These are phyloP conservation scores for Bergia sp. DNA, from an alignment of 92 coral and sea anemone genomes.

Conservation along the genomic window DNA sequence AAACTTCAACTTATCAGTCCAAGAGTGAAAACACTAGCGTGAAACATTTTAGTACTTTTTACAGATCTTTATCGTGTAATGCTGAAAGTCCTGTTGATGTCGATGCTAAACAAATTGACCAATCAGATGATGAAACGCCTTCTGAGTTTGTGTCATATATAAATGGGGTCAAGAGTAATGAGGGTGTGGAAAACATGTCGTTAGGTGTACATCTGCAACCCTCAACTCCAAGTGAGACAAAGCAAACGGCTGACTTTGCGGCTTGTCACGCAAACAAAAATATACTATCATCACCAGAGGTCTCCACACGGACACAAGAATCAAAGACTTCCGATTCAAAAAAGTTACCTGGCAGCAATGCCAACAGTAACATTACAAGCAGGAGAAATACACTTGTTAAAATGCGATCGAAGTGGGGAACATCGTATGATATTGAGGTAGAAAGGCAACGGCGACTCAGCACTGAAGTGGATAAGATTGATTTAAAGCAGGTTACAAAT, in stretches of 20 bases:
- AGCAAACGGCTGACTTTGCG: neutral
- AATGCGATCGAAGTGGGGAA: conserved; percentile 22
- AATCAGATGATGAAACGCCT: neutral
- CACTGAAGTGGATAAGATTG: conserved; percentile 4
- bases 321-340: neutral
- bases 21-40: neutral
- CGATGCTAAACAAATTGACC: conserved; percentile 1
- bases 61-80: neutral
- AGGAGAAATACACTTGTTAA: conserved; percentile 26
- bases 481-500: neutral
- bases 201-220: neutral
- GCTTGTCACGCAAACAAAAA: neutral
- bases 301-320: neutral
- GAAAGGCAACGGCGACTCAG: conserved; percentile 26
- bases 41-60: conserved; percentile 20
- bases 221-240: neutral
- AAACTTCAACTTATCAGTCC: neutral
- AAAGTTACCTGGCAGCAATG: neutral
- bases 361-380: neutral
- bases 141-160: neutral
- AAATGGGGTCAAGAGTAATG: neutral
- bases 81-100: neutral
- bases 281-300: neutral
- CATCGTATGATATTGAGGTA: conserved; percentile 37
- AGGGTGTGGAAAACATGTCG: neutral